phyloP scores from a whole-genome alignment of 2,797 vertebrate genomes.

The Neoniphon sammara region DNA sequence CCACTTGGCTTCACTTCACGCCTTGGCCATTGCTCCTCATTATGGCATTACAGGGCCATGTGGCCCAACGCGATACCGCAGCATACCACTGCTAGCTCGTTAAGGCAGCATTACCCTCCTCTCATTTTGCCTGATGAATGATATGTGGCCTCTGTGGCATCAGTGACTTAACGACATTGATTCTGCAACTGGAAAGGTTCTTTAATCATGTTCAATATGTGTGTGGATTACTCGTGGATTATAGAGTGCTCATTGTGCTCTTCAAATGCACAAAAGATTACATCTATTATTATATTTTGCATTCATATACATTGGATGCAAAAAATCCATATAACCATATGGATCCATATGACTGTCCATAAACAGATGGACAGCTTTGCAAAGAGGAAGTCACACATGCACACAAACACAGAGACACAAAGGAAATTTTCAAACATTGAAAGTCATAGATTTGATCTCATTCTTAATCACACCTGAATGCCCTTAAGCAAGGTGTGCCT shows the following conservation, averaged over 20 bases:
- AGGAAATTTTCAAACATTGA: background rate
- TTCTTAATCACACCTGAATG: constrained; percentile 29
- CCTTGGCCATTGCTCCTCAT: constrained; percentile 72
- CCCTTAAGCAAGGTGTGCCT: constrained; percentile 12
- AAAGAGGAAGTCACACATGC: background rate
- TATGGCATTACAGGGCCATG: constrained; percentile 61
- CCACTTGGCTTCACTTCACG: constrained; percentile 65
- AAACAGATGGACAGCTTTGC: background rate
- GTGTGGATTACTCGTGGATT: background rate
- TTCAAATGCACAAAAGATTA: constrained; percentile 17
- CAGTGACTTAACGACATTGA: constrained; percentile 33
- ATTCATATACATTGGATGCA: too few species aligned
- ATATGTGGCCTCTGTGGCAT: constrained; percentile 56
- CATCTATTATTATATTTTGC: constrained; percentile 14
- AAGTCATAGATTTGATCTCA: background rate
- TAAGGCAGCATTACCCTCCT: constrained; percentile 53
- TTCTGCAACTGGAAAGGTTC: constrained; percentile 48
- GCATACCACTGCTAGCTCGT: constrained; percentile 51
- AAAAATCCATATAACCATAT: too few species aligned
- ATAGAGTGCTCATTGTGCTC: constrained; percentile 37
- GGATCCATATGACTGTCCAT: too few species aligned
- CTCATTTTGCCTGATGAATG: constrained; percentile 65
- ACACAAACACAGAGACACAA: constrained; percentile 4
- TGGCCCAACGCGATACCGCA: constrained; percentile 69
- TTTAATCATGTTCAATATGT: constrained; percentile 50